phyloP scores from a whole-genome alignment of 64 coral and sea anemone species.

The Orbicella faveolata region DNA sequence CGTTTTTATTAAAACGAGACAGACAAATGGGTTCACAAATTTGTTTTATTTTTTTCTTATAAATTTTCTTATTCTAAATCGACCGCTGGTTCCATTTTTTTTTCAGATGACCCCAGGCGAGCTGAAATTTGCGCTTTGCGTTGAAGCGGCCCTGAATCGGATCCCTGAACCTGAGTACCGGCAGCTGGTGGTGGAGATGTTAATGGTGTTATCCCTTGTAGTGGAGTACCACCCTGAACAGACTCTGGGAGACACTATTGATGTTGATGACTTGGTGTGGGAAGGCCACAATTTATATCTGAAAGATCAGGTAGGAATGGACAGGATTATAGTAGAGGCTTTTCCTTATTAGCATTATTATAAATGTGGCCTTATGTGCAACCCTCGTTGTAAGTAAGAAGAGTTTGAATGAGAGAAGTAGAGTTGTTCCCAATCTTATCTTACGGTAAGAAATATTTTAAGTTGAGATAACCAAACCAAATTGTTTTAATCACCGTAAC shows the following conservation, averaged over 20 bases:
- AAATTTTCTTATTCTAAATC: background rate
- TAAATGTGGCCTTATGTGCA: no score
- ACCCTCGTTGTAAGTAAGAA: no score
- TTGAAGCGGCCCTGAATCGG: slow-evolving; percentile 90
- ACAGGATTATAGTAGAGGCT: no score
- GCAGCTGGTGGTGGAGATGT: slow-evolving; percentile 85
- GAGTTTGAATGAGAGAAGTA: no score
- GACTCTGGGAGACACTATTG: slow-evolving; percentile 78
- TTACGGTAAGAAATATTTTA: no score
- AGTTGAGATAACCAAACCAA: no score
- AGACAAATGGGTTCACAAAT: no score
- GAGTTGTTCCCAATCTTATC: no score
- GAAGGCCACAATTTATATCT: slow-evolving; percentile 80
- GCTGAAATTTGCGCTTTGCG: slow-evolving; percentile 93
- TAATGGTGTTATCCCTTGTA: slow-evolving; percentile 93
- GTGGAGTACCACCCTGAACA: slow-evolving; percentile 91
- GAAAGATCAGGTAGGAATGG: slow-evolving; percentile 76
- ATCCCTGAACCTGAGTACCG: slow-evolving; percentile 99
- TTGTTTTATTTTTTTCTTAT: no score
- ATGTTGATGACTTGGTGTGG: slow-evolving; percentile 90
- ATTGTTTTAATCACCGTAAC: no score
- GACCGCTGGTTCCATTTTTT: background rate
- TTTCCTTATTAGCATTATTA: no score
- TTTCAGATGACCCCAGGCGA: slow-evolving; percentile 93
- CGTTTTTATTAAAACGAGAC: no score